Conservation (phyloP, 2,113 vertebrate genomes). For the Siniperca chuatsi region DNA sequence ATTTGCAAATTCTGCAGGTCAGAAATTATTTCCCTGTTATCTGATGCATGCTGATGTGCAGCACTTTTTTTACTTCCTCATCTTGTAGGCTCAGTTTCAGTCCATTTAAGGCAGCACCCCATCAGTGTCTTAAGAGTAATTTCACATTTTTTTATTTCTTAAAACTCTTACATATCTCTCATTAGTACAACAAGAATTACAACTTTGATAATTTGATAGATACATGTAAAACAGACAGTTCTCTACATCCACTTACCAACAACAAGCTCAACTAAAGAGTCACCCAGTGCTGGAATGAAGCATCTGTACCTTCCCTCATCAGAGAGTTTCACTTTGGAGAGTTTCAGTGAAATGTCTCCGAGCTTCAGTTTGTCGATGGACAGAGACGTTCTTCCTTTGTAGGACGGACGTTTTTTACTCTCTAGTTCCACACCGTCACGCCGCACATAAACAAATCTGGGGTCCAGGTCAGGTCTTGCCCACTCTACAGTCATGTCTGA, state of each 20-base stretch:
- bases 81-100: not conserved
- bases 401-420: not conserved
- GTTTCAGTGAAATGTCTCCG: constrained; percentile 17
- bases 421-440: not conserved
- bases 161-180: not conserved
- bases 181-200: not conserved
- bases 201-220: not conserved
- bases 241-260: not conserved
- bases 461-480: not conserved
- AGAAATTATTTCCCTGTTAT: not conserved
- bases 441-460: not conserved
- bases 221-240: not conserved
- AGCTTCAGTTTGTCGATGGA: not conserved
- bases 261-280: not conserved
- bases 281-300: not conserved
- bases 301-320: constrained; percentile 7
- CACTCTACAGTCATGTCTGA: not conserved
- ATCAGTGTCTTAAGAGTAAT: not conserved
- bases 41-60: not conserved
- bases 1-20: not conserved
- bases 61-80: not conserved
- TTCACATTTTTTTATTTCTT: too few species aligned
- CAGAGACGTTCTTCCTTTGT: not conserved
- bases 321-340: constrained; percentile 4
- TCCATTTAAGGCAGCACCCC: too few species aligned